A percentile compares a stretch with the other conserved stretches of the same genome.
Conservation (phyloP, 2,113 vertebrate genomes). For the Lucifuga dentata region DNA sequence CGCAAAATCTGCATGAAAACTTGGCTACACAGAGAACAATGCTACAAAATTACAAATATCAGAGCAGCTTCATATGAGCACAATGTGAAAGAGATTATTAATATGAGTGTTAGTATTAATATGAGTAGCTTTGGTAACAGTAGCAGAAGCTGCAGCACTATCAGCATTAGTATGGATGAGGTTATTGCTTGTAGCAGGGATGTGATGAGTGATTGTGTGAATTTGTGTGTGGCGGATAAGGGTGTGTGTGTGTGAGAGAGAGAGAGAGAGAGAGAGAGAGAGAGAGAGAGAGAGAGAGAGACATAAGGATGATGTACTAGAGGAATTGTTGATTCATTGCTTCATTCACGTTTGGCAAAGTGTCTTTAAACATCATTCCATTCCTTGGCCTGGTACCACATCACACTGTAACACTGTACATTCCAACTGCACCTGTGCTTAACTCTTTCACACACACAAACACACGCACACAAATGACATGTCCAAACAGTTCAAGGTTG, state of each 20-base stretch:
- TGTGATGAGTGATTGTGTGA: neutral
- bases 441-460: neutral
- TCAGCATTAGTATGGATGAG: neutral
- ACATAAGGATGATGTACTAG: constrained; percentile 20
- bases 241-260: too few relatives aligned
- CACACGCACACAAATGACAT: neutral
- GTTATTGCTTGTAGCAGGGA: neutral
- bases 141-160: neutral
- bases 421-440: constrained; percentile 35
- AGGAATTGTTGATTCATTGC: constrained; percentile 54
- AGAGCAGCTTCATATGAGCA: too few relatives aligned
- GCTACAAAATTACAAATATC: too few relatives aligned
- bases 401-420: constrained; percentile 1
- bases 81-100: too few relatives aligned
- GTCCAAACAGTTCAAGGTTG: neutral
- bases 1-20: too few relatives aligned
- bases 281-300: too few relatives aligned
- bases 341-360: constrained; percentile 49
- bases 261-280: constrained; percentile 24
- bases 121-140: neutral
- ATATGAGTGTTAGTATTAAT: too few relatives aligned
- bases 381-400: constrained; percentile 30
- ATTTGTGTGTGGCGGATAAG: constrained; percentile 1
- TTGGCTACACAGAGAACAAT: too few relatives aligned
- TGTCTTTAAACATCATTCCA: too few relatives aligned